These are phyloP conservation scores for Meriones psammophilus DNA, from an alignment of 2,797 vertebrate genomes.

Conservation along the genomic window DNA sequence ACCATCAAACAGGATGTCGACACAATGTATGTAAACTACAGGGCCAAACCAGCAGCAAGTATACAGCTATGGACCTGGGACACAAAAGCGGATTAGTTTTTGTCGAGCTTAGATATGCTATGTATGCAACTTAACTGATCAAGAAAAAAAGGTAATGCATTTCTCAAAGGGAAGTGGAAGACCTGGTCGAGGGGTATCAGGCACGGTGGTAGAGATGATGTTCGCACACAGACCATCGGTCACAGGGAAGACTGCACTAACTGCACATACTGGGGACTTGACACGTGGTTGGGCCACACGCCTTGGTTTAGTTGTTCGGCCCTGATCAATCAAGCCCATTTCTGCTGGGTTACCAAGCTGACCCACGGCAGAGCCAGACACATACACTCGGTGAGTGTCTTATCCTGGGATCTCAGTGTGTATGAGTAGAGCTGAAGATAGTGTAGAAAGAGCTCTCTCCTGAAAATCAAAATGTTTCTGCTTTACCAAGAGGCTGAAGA, in stretches of 20 bases:
- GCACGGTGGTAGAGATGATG: not conserved
- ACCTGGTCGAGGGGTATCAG: not conserved
- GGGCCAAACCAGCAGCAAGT: not conserved
- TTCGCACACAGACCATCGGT: not conserved
- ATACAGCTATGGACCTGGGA: not conserved
- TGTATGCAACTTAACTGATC: not conserved
- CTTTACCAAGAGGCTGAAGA: not conserved
- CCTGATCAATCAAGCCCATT: not conserved
- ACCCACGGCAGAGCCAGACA: slow-evolving; percentile 46
- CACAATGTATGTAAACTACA: not conserved
- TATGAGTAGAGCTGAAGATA: not conserved
- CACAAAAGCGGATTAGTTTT: not conserved
- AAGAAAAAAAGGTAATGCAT: not conserved
- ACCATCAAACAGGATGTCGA: not conserved
- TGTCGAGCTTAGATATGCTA: not conserved
- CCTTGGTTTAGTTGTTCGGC: slow-evolving; percentile 22
- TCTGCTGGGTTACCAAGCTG: slow-evolving; percentile 37
- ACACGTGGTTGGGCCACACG: fast-evolving
- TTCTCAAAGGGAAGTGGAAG: slow-evolving; percentile 56
- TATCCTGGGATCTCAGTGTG: not conserved
- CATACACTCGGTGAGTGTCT: slow-evolving; percentile 20
- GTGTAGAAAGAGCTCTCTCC: not conserved
- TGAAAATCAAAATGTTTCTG: not conserved
- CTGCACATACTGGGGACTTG: not conserved
- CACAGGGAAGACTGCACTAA: not conserved